Evolutionary conservation across 1,140 invertebrate genomes (phyloP).

Genomic region (Saccostrea glomerata): DNA sequence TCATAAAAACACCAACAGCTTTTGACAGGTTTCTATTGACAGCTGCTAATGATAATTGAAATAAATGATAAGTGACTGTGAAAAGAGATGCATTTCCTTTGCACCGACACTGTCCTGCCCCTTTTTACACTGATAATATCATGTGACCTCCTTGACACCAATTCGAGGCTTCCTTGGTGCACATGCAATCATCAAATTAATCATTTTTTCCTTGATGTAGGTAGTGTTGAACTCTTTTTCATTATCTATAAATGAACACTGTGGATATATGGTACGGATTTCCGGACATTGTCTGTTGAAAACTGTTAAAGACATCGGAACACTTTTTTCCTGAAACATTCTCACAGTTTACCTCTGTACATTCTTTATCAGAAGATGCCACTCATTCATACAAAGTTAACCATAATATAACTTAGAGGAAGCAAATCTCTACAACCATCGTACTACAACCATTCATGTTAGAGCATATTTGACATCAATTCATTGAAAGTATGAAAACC

Average conservation of each 20-base stretch:
- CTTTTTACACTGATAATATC: conserved; percentile 4
- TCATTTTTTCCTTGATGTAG: background rate
- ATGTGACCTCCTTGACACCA: background rate
- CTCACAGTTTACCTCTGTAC: background rate
- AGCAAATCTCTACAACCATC: background rate
- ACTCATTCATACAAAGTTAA: background rate
- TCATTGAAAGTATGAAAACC: background rate
- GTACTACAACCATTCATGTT: background rate
- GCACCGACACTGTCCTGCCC: background rate
- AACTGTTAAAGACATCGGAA: background rate
- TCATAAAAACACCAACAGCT: background rate
- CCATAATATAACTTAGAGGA: no score
- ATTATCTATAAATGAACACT: background rate
- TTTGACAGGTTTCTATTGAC: background rate
- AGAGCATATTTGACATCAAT: background rate
- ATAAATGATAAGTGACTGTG: background rate
- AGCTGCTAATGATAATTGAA: conserved; percentile 8
- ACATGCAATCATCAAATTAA: conserved; percentile 35
- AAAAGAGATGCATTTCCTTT: conserved; percentile 19
- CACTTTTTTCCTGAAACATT: background rate
- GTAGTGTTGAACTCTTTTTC: background rate
- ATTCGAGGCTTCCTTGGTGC: background rate
- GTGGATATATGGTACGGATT: background rate
- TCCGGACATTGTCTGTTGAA: background rate
- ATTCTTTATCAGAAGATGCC: background rate